Base-by-base conservation (phyloP, 2,113 vertebrate genomes). In the Neotoma lepida region DNA sequence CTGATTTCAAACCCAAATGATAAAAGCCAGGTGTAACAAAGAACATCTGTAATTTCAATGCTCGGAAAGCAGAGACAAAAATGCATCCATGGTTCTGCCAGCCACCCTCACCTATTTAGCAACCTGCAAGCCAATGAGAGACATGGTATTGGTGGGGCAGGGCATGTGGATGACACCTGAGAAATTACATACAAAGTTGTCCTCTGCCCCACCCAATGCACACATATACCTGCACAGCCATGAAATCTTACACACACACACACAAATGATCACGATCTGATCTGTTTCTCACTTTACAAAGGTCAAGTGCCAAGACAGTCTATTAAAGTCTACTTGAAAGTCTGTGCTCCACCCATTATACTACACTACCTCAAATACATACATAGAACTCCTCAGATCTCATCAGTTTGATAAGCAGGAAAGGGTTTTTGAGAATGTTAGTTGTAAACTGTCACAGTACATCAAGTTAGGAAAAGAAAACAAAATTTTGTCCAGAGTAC, bases 401-500 rank as follows among this genome's bases (percentile, higher is more conserved):
- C 41, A 56, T 33, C 49, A 56, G 8, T 61, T 54, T 64, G 22
- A 58, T 58, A 91, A 74, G 88, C 35, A 26, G 71, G 44, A 49
- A 49, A 78, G 82, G 58, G 51, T 30, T 77, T 76, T 76, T 76
- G 7, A 68, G 81, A 96, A 89, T n/a, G 8, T n/a, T 81, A n/a
- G 74, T 8, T 92, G 14, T 77, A 89, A 95, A 30, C 22, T 92
- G 20, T 87, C 28, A 56, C 24, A 68, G 6, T 49, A 49, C 20
- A n/a, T 24, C 33, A 58, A 20, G 78, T 85, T 54, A 88, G 71
- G 33, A 91, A 88, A 88, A 74, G 46, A 88, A 9, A 93, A 64
- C 33, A 93, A 94, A 90, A 81, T 28, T 35, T 12, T 94, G 9
- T 35, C 39, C 78, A 82, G 39, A 58, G 61, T 82, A 90, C 9